phyloP scores from a whole-genome alignment of 1,140 invertebrate species.

The Drosophila insularis region DNA sequence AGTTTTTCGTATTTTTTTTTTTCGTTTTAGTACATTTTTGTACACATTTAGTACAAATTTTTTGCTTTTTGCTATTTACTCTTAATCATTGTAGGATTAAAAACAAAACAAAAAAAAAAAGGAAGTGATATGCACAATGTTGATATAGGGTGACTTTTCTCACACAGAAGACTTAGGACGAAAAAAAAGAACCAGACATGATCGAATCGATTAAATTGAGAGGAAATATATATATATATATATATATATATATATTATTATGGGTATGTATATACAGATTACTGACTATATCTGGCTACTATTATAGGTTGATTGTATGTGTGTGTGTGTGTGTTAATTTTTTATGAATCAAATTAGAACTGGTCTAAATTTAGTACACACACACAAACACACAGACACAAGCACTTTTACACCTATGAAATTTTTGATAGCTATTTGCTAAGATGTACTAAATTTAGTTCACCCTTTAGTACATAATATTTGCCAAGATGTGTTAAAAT shows the following conservation, averaged over 20 bases:
- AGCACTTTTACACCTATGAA: background rate
- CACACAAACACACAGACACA: background rate
- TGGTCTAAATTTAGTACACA: slow-evolving; percentile 1
- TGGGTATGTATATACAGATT: background rate
- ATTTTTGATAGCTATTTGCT: background rate
- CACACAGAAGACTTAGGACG: background rate
- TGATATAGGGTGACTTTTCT: slow-evolving; percentile 55
- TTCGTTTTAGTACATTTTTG: background rate
- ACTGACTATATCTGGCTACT: background rate
- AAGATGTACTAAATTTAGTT: slow-evolving; percentile 2
- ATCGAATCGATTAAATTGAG: background rate
- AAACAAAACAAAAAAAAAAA: background rate
- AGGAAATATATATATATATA: background rate
- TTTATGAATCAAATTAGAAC: background rate
- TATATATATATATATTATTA: background rate
- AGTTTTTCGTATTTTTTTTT: background rate
- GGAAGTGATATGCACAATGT: slow-evolving; percentile 67
- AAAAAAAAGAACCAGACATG: background rate
- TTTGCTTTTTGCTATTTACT: slow-evolving; percentile 68
- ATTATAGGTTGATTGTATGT: background rate
- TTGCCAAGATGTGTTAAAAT: background rate
- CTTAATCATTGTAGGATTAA: slow-evolving; percentile 69
- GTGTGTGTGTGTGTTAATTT: background rate
- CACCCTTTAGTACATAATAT: background rate
- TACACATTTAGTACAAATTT: slow-evolving; percentile 14